Evolutionary conservation across 2,113 vertebrate genomes (phyloP).

Genomic region (Coryphaenoides rupestris): DNA sequence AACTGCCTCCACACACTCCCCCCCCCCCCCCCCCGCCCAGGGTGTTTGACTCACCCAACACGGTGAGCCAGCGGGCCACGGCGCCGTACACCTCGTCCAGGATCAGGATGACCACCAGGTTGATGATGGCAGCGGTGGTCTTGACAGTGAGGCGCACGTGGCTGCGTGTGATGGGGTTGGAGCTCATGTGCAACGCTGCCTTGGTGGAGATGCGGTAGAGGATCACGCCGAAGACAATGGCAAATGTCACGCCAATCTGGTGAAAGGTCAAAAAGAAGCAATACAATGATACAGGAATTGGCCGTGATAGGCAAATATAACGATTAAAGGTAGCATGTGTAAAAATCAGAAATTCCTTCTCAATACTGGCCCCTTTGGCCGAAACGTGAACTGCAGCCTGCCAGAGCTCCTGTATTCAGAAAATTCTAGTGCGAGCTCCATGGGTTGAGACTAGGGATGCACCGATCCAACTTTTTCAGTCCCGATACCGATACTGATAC

Average conservation of each 20-base stretch:
- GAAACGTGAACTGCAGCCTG: no score
- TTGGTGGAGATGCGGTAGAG: constrained; percentile 94
- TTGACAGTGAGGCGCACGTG: constrained; percentile 90
- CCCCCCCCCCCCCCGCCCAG: not conserved
- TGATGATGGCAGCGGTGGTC: constrained; percentile 94
- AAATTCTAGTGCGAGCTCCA: no score
- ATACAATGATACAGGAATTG: not conserved
- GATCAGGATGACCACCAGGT: constrained; percentile 96
- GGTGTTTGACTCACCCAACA: constrained; percentile 75
- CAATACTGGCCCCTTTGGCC: no score
- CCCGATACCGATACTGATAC: no score
- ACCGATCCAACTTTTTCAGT: no score
- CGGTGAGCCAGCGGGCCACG: constrained; percentile 93
- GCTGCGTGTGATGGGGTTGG: constrained; percentile 83
- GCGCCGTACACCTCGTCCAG: constrained; percentile 94
- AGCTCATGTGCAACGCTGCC: constrained; percentile 89
- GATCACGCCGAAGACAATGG: constrained; percentile 95
- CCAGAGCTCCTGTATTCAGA: no score
- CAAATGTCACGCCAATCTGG: constrained; percentile 93
- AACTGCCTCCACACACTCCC: no score
- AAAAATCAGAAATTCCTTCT: no score
- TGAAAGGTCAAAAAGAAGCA: not conserved
- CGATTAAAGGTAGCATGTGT: no score
- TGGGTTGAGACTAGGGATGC: no score
- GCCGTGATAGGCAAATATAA: no score